Conservation (phyloP, 1,140 invertebrate genomes). For the Pentalonia nigronervosa region DNA sequence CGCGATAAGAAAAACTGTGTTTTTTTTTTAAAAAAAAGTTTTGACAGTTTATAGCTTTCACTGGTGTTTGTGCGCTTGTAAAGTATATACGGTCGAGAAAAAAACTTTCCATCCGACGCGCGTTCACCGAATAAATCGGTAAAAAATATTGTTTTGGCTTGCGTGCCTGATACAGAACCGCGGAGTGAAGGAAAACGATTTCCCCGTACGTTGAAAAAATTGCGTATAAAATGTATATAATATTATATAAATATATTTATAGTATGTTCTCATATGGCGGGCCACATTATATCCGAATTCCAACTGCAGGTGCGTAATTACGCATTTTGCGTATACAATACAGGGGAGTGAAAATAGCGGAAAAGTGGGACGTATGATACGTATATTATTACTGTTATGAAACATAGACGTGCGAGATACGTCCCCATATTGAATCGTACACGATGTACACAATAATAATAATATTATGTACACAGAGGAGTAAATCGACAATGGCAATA, state of each 20-base stretch:
- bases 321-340: not conserved
- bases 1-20: not conserved
- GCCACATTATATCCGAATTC: not conserved
- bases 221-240: not conserved
- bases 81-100: not conserved
- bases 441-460: not conserved
- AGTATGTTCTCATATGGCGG: not conserved
- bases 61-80: not conserved
- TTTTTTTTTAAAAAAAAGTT: not conserved
- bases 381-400: not conserved
- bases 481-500: not conserved
- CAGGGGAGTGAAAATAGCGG: not conserved
- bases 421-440: not conserved
- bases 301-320: not conserved
- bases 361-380: not conserved
- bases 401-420: not conserved
- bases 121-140: not conserved
- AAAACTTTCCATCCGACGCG: not conserved
- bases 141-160: conserved; percentile 2
- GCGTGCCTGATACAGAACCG: not conserved
- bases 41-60: not conserved
- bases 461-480: not conserved
- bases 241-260: not conserved
- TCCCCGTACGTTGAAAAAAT: not conserved
- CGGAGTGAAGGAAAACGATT: not conserved